Base-by-base conservation (phyloP, 2,888 invertebrate genomes). In the Apamea crenata region DNA sequence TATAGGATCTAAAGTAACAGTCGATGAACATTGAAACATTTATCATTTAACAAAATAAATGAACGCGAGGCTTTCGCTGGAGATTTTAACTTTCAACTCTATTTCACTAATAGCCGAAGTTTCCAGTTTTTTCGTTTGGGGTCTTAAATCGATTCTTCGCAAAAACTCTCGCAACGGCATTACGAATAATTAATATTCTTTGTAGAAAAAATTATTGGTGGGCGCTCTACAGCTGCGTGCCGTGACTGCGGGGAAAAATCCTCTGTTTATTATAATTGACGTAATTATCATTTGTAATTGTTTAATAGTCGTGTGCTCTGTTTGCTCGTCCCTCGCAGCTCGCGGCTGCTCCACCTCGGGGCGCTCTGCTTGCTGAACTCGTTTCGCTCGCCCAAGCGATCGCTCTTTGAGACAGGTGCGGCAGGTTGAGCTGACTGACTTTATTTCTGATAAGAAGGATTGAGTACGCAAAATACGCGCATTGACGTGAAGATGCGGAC, bases 41-140 rank as follows among this genome's bases (percentile, higher is more conserved):
- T n/a, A 63, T 70, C 44, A 68, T 74, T 71, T 74, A 25, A 74
- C 40, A 59, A 67, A 71, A 59, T 56, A 65, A 74, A 69, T 50
- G 53, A 66, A 47, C 32, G 40, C 44, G 18, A 53, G 25, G 44
- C 68, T 72, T 68, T 63, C 53, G 44, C 32, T 25, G n/a, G 36
- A 75, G 21, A 47, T 76, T 68, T 69, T 72, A 78, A 85, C 76
- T 78, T 82, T 74, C 74, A 71, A 66, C 83, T 77, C 40, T 86
- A 72, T 69, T 79, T 36, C 65, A 74, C 74, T 78, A 80, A 86
- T 71, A 78, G 76, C 65, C 63, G 50, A 77, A 78, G 72, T 82
- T 85, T 61, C 6, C 47, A 29, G 61, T 66, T 82, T 77, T 85
- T 85, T 74, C 44, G n/a, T 84, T 71, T 32, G 18, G 16, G 21